Evolutionary conservation across 2,113 vertebrate genomes (phyloP).

Genomic region (Clarias macrocephalus): DNA sequence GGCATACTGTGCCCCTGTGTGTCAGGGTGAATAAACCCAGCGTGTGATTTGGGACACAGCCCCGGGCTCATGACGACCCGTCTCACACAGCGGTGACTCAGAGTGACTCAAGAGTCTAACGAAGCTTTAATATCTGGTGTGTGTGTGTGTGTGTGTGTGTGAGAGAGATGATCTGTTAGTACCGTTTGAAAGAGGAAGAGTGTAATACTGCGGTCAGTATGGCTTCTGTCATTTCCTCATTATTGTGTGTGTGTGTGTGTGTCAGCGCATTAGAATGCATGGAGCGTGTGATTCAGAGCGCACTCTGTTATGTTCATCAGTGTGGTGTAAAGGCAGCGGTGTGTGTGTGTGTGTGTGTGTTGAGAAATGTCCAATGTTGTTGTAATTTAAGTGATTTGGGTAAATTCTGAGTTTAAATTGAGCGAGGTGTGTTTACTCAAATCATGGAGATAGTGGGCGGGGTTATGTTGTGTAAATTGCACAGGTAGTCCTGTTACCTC

Average conservation of each 20-base stretch:
- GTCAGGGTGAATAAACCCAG: too few species aligned
- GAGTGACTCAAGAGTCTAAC: not conserved
- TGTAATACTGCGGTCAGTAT: not conserved
- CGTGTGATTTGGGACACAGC: not conserved
- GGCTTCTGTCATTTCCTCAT: not conserved
- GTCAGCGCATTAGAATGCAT: not conserved
- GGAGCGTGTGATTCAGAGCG: not conserved
- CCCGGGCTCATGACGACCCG: not conserved
- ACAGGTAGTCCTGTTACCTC: too few species aligned
- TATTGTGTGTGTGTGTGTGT: not conserved
- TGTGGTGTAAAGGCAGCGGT: not conserved
- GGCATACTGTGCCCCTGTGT: too few species aligned
- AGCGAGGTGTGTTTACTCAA: not conserved
- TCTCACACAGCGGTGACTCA: not conserved
- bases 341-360: not conserved
- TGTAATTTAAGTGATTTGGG: not conserved
- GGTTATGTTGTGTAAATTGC: not conserved
- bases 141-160: constrained; percentile 14
- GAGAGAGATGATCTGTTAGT: not conserved
- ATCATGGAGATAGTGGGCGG: not conserved
- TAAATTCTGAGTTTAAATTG: not conserved
- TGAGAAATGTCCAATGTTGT: not conserved
- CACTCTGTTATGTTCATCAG: not conserved
- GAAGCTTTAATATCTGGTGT: not conserved
- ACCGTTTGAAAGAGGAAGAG: not conserved